Evolutionary conservation across 2,113 vertebrate species (phyloP), one percentile per base, ranked within the genome.

Genomic region (Pithys albifrons): DNA sequence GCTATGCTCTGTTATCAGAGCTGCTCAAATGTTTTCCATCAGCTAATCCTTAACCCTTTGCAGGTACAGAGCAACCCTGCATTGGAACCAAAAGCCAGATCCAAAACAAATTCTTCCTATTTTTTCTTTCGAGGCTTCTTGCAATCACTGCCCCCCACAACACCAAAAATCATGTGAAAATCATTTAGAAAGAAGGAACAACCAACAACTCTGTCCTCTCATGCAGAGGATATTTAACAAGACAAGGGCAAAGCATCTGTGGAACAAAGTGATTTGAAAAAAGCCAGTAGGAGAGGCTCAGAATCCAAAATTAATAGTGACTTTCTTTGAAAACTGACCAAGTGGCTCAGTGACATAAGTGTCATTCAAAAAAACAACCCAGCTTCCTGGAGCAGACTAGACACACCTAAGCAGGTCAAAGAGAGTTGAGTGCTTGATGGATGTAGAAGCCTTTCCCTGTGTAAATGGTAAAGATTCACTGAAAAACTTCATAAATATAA

Each of bases 31-130:
- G 65, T 82, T 96, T 96, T 93, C 66, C 66, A 65, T 82, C 46
- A 82, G 70, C 61, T 88, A 64, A 78, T 91, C 77, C 85, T 91
- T 91, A 91, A 89, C 90, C 85, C 70, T 79, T 48, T 72, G 74
- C 46, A 91, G 65, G 22, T 3, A 67, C 35, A 82, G 84, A 80
- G 31, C n/a, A 77, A 45, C 17, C 17, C 16, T 48, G 58, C 0
- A 1, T 2, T 62, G 46, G 13, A 89, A 83, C 7, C 86, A 37
- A 83, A 41, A 86, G 16, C 9, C 41, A 46, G 39, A 31, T 54
- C 49, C 49, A 70, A 95, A 79, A n/a, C 12, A 45, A 74, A 67
- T 25, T 59, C 23, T 84, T 72, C 14, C 5, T 90, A 1, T 6
- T 61, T 52, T 62, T 81, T 24, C 12, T 78, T 71, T 25, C 16